These are phyloP conservation scores for Athene cunicularia DNA, from an alignment of 2,113 vertebrate species.

Conservation along the genomic window DNA sequence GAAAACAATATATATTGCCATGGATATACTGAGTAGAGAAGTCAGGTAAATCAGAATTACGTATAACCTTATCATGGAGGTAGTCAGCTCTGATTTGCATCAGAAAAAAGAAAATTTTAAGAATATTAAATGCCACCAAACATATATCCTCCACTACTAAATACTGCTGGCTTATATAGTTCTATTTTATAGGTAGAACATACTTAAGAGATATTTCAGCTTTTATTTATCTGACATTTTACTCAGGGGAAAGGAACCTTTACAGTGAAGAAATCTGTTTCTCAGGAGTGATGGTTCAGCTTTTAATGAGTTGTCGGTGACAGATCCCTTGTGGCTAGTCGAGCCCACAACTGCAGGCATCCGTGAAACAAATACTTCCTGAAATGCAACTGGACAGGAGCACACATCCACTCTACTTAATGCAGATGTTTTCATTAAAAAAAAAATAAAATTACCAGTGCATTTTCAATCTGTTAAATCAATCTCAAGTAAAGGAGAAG, in stretches of 20 bases:
- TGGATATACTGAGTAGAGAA: not conserved
- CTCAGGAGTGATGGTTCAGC: slow-evolving; percentile 55
- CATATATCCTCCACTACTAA: not conserved
- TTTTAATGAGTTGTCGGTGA: slow-evolving; percentile 67
- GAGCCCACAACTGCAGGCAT: slow-evolving; percentile 34
- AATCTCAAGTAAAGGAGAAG: slow-evolving; percentile 12
- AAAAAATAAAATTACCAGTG: not conserved
- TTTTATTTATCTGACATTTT: slow-evolving; percentile 73
- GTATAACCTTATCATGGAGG: not conserved
- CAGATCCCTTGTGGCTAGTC: slow-evolving; percentile 63
- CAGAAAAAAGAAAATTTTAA: not conserved
- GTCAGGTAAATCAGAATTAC: not conserved
- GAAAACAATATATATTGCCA: not conserved
- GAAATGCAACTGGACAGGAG: slow-evolving; percentile 25
- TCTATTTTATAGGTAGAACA: not conserved
- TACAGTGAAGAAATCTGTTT: slow-evolving; percentile 69
- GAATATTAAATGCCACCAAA: not conserved
- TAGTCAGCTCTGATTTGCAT: not conserved
- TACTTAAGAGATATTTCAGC: slow-evolving; percentile 48
- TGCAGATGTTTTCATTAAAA: slow-evolving; percentile 25
- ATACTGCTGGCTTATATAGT: not conserved
- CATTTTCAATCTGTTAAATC: slow-evolving; percentile 6
- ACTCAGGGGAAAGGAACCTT: slow-evolving; percentile 47
- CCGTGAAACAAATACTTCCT: slow-evolving; percentile 62
- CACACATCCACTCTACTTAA: not conserved